phyloP scores from a whole-genome alignment of 2,888 invertebrate species.

The Phorcus lineatus region DNA sequence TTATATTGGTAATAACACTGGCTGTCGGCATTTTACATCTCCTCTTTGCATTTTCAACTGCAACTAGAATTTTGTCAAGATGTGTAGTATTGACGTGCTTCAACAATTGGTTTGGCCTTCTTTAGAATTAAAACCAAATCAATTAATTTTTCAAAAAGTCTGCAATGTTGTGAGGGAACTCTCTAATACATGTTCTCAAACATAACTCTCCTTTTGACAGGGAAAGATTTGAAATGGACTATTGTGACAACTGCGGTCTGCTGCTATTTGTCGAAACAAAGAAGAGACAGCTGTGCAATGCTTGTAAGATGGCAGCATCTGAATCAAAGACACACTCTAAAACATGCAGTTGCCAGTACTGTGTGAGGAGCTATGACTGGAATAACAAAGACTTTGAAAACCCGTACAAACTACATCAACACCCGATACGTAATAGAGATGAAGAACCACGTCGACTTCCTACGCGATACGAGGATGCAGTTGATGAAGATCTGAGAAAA shows the following conservation, averaged over 20 bases:
- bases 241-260: slow-evolving; percentile 30
- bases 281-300: neutral
- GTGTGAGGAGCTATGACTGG: neutral
- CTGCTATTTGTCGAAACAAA: slow-evolving; percentile 4
- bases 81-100: too few species aligned
- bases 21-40: too few species aligned
- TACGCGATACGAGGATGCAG: slow-evolving; percentile 18
- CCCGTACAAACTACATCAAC: neutral
- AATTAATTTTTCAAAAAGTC: too few species aligned
- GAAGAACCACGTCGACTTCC: neutral
- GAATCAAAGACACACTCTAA: neutral
- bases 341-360: neutral
- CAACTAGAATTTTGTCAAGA: too few species aligned
- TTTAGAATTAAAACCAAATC: too few species aligned
- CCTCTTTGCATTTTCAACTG: too few species aligned
- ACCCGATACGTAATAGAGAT: neutral
- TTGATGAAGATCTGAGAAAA: slow-evolving; percentile 36
- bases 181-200: too few species aligned
- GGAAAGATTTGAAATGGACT: slow-evolving; percentile 20
- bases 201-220: neutral
- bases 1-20: too few species aligned
- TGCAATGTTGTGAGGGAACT: too few species aligned
- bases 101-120: too few species aligned
- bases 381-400: neutral
- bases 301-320: neutral